These are phyloP conservation scores for Drosophila burlai DNA, from an alignment of 1,140 invertebrate species.

Conservation along the genomic window DNA sequence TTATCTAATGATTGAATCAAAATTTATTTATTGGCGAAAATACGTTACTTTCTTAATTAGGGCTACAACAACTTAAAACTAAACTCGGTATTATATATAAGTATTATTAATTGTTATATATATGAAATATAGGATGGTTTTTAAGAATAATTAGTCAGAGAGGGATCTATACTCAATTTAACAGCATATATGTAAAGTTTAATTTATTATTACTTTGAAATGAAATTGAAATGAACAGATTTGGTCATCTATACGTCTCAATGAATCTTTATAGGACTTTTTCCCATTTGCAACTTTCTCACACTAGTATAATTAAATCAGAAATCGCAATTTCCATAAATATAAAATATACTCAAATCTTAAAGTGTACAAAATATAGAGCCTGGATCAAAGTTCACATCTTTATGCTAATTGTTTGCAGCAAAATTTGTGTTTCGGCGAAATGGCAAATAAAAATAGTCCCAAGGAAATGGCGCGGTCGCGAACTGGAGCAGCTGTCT, in stretches of 20 bases:
- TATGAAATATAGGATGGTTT: too few species aligned
- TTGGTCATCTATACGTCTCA: background rate
- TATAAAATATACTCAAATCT: slow-evolving; percentile 38
- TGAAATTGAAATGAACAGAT: background rate
- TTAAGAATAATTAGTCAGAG: background rate
- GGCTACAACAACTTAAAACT: too few species aligned
- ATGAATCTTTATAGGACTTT: background rate
- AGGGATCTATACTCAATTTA: background rate
- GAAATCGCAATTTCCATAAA: slow-evolving; percentile 38
- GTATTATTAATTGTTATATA: too few species aligned
- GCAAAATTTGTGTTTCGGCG: slow-evolving; percentile 6
- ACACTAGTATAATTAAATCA: slow-evolving; percentile 18
- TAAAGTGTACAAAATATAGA: slow-evolving; percentile 36
- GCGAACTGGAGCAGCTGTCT: slow-evolving; percentile 57
- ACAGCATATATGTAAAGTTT: too few species aligned
- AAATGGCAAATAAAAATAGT: slow-evolving; percentile 19
- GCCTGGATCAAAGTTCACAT: slow-evolving; percentile 13
- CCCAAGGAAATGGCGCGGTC: slow-evolving; percentile 41
- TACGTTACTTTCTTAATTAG: background rate
- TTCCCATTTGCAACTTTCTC: slow-evolving; percentile 17
- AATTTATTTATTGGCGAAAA: background rate
- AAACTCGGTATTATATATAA: too few species aligned
- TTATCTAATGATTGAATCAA: background rate
- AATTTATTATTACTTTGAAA: too few species aligned
- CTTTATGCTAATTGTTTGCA: slow-evolving; percentile 56